Percentiles rank a stretch among this genome's conserved stretches.
These are phyloP conservation scores for Nomia melanderi DNA, from an alignment of 1,140 invertebrate species.

Conservation along the genomic window DNA sequence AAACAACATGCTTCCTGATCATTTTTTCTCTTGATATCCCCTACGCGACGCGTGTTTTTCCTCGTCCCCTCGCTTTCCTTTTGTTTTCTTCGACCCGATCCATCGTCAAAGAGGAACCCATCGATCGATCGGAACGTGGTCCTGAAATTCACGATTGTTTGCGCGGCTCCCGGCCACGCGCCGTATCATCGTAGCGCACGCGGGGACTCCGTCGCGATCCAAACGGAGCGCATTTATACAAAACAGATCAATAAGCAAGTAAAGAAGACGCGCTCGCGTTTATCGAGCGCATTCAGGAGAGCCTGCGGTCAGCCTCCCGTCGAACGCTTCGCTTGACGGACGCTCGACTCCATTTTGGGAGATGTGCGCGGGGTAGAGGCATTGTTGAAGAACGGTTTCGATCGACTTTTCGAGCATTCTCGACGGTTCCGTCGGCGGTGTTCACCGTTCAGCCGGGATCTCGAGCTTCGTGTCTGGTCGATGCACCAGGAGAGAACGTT, in stretches of 20 bases:
- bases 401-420: no score
- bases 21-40: not conserved
- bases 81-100: no score
- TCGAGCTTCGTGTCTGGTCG: not conserved
- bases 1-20: not conserved
- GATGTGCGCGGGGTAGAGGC: no score
- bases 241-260: conserved; percentile 46
- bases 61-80: not conserved
- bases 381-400: no score
- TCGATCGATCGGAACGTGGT: not conserved
- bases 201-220: conserved; percentile 32
- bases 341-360: not conserved
- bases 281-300: no score
- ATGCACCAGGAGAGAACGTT: conserved; percentile 13
- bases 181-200: no score
- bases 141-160: no score
- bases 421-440: not conserved
- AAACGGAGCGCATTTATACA: conserved; percentile 34
- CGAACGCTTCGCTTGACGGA: not conserved
- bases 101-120: no score
- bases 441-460: not conserved
- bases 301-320: not conserved
- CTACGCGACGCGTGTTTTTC: not conserved
- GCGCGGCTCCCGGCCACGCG: no score
- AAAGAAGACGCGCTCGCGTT: conserved; percentile 37